These are phyloP conservation scores for Sternotherus odoratus DNA, from an alignment of 2,797 vertebrate genomes.

Conservation along the genomic window DNA sequence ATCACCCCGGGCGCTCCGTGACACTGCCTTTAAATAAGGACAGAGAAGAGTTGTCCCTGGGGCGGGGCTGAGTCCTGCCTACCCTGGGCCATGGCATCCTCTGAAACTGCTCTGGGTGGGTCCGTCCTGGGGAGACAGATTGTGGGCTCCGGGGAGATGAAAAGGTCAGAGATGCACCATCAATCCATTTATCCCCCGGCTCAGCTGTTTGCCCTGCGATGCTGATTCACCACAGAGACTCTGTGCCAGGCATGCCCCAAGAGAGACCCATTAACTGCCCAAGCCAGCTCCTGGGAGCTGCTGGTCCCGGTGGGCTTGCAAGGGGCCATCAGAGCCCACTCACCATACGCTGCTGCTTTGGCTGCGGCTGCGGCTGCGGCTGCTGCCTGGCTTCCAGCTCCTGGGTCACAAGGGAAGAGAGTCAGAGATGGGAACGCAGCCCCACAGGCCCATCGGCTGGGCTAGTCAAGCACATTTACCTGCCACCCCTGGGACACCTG, in stretches of 20 bases:
- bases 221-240: accelerated
- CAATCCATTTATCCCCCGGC: accelerated
- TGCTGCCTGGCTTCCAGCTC: conserved; percentile 69
- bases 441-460: accelerated
- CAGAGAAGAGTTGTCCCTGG: not conserved
- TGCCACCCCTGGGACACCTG: conserved; percentile 24
- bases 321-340: conserved; percentile 21
- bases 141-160: too few relatives aligned
- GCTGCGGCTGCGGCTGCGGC: conserved; percentile 70
- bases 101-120: accelerated
- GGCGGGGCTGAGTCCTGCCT: not conserved
- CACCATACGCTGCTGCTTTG: conserved; percentile 75
- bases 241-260: not conserved
- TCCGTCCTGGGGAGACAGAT: not conserved
- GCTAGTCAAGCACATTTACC: not conserved
- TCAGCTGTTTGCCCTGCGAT: not conserved
- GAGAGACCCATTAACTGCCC: accelerated
- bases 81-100: not conserved
- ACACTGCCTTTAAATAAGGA: not conserved
- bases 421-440: not conserved
- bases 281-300: not conserved
- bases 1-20: too few relatives aligned
- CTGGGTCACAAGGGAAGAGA: accelerated
- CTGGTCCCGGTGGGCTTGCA: accelerated
- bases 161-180: accelerated